These are phyloP conservation scores for Diorhabda elongata DNA, from an alignment of 1,140 invertebrate species.

Conservation along the genomic window DNA sequence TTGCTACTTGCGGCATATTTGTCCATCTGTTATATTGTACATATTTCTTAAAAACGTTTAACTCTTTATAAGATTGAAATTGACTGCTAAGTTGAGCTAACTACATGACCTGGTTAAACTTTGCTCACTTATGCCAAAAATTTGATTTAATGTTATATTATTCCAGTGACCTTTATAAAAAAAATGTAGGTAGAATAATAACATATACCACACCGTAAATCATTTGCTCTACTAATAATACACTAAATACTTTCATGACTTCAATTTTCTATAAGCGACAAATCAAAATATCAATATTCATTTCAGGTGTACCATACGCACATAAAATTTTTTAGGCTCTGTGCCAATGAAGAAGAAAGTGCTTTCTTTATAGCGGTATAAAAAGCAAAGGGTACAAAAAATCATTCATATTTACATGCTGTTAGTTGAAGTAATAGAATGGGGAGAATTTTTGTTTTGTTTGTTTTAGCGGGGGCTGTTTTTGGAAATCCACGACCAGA, in stretches of 20 bases:
- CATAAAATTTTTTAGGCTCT: neutral
- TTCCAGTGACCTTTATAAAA: neutral
- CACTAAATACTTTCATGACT: slow-evolving; percentile 1
- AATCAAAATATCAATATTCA: neutral
- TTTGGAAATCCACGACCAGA: neutral
- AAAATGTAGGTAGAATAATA: neutral
- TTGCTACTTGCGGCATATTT: too few species aligned
- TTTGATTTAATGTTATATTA: too few species aligned
- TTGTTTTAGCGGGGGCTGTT: slow-evolving; percentile 1
- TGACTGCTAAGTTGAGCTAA: too few species aligned
- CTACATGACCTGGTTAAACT: too few species aligned
- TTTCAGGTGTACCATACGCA: neutral
- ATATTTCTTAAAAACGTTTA: too few species aligned
- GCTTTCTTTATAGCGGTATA: neutral
- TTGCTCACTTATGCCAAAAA: too few species aligned
- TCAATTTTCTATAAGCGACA: neutral
- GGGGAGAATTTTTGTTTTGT: neutral
- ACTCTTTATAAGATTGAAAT: too few species aligned
- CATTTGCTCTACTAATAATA: neutral
- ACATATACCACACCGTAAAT: neutral
- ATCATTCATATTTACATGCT: neutral
- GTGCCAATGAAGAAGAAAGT: neutral
- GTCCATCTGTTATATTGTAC: too few species aligned
- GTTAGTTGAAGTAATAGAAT: neutral
- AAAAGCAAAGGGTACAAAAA: neutral